phyloP scores from a whole-genome alignment of 2,888 invertebrate genomes.

The Argynnis bischoffii region DNA sequence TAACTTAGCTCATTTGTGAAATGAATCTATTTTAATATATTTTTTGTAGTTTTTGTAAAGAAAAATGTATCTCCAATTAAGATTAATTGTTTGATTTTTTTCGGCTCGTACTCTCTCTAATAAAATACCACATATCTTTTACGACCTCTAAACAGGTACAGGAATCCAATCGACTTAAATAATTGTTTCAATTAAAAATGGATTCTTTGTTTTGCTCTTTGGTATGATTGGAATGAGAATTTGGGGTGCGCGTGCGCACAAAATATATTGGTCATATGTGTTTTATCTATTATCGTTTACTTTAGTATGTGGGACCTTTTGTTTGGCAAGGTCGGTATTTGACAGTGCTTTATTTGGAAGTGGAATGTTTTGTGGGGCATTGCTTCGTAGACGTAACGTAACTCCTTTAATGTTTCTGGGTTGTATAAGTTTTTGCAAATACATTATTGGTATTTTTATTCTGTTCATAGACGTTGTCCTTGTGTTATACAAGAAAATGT shows the following conservation, averaged over 20 bases:
- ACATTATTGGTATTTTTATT: too few relatives aligned
- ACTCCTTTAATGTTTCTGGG: neutral
- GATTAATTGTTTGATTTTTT: too few relatives aligned
- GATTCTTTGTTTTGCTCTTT: slow-evolving; percentile 53
- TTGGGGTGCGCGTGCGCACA: slow-evolving; percentile 27
- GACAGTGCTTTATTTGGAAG: neutral
- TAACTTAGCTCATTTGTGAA: too few relatives aligned
- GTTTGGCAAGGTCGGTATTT: slow-evolving; percentile 20
- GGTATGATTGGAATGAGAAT: slow-evolving; percentile 50
- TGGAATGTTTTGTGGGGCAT: neutral
- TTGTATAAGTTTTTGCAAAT: neutral
- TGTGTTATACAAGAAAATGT: too few relatives aligned
- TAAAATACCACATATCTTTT: slow-evolving; percentile 7
- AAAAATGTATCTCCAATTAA: too few relatives aligned
- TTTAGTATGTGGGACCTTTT: slow-evolving; percentile 1
- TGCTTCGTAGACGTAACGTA: neutral
- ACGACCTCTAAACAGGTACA: slow-evolving; percentile 12
- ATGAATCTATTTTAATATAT: too few relatives aligned
- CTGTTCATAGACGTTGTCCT: too few relatives aligned
- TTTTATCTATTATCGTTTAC: slow-evolving; percentile 15
- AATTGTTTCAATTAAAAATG: slow-evolving; percentile 49
- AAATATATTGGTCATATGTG: neutral
- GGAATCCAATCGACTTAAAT: slow-evolving; percentile 22
- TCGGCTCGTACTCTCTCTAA: neutral
- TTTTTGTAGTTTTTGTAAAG: too few relatives aligned